These are phyloP conservation scores for Cyprinodon diabolis DNA, from an alignment of 2,797 vertebrate species.

Conservation along the genomic window DNA sequence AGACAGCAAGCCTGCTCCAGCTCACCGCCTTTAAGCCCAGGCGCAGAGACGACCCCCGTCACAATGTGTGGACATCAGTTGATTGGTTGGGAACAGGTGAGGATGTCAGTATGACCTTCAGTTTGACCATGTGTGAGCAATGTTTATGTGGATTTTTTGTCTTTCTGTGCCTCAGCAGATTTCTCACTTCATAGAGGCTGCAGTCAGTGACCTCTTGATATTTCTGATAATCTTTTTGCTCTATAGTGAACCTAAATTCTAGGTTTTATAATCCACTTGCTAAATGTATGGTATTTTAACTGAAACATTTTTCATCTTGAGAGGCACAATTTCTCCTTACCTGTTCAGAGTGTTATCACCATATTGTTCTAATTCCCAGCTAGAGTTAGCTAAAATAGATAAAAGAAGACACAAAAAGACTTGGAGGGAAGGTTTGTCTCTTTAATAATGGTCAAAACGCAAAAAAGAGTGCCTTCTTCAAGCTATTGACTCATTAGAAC, in stretches of 20 bases:
- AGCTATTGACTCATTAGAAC: no score
- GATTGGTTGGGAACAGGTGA: conserved; percentile 80
- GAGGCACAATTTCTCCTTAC: conserved; percentile 20
- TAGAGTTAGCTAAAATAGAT: conserved; percentile 53
- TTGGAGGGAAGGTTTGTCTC: no score
- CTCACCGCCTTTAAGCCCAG: conserved; percentile 48
- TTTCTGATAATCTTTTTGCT: conserved; percentile 42
- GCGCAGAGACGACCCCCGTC: conserved; percentile 53
- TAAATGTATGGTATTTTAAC: conserved; percentile 44
- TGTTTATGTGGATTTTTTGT: conserved; percentile 5
- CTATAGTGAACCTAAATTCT: conserved; percentile 15
- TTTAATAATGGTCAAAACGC: neutral
- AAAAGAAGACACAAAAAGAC: no score
- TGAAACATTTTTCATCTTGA: conserved; percentile 37
- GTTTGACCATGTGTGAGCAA: conserved; percentile 28
- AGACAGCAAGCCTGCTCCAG: conserved; percentile 59
- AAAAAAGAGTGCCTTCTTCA: neutral
- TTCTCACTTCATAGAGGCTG: conserved; percentile 55
- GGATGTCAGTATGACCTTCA: conserved; percentile 71
- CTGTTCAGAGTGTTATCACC: conserved; percentile 50
- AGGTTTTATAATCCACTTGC: conserved; percentile 33
- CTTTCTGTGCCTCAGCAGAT: conserved; percentile 18
- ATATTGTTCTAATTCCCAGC: conserved; percentile 60
- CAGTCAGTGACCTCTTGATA: conserved; percentile 70
- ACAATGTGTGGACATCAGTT: conserved; percentile 68